Conservation (phyloP, 1,140 invertebrate species). For the Zaprionus lachaisei region DNA sequence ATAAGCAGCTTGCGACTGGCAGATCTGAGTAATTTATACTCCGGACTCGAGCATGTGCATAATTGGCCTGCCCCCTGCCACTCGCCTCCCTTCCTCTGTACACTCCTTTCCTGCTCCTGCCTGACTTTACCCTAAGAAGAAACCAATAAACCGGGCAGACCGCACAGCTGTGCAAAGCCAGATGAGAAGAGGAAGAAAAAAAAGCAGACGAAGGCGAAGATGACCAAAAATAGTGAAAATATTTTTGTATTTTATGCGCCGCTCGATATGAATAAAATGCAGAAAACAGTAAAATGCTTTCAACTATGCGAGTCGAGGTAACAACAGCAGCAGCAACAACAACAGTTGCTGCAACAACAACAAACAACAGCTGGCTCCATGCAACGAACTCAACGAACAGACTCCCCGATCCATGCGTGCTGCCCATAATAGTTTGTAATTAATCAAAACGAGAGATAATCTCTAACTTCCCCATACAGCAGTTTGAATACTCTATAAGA, state of each 20-base stretch:
- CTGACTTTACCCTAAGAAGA: constrained; percentile 9
- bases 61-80: constrained; percentile 19
- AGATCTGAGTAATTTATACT: constrained; percentile 58
- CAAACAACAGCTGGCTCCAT: constrained; percentile 26
- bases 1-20: constrained; percentile 60
- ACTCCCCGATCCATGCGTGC: constrained; percentile 40
- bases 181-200: constrained; percentile 54
- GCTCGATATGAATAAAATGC: constrained; percentile 70
- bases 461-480: background rate
- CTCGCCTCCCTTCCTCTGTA: background rate
- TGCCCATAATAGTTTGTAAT: constrained; percentile 60
- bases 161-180: constrained; percentile 42
- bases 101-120: background rate
- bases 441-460: constrained; percentile 44
- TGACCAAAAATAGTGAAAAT: constrained; percentile 74
- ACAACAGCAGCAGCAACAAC: constrained; percentile 13
- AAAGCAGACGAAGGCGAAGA: constrained; percentile 39
- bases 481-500: constrained; percentile 17
- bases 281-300: constrained; percentile 74
- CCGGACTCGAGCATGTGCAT: constrained; percentile 55
- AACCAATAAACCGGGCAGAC: constrained; percentile 35
- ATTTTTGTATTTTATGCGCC: constrained; percentile 62
- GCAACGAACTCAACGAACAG: constrained; percentile 10
- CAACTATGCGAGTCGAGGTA: constrained; percentile 44
- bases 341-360: constrained; percentile 12